Evolutionary conservation across 2,113 vertebrate species (phyloP).

Genomic region (Cepphus grylle): DNA sequence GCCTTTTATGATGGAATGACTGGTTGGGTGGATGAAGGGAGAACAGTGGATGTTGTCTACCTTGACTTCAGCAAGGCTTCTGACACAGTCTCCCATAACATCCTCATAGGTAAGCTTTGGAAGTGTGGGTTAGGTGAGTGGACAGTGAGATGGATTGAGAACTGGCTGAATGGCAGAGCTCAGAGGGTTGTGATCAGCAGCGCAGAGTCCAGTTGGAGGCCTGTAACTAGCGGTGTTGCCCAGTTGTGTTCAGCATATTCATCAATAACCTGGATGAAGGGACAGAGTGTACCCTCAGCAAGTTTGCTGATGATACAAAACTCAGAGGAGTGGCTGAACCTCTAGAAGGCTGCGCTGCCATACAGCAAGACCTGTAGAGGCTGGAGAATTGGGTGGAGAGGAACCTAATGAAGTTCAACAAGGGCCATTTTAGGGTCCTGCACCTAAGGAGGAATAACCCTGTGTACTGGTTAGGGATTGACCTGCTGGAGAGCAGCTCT

Average conservation of each 20-base stretch:
- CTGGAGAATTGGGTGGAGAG: not conserved
- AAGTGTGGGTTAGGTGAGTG: not conserved
- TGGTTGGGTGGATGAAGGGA: not conserved
- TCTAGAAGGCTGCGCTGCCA: not conserved
- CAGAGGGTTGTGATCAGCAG: not conserved
- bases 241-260: not conserved
- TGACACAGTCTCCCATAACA: not conserved
- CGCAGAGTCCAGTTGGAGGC: not conserved
- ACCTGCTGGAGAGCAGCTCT: not conserved
- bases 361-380: not conserved
- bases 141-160: not conserved
- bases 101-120: not conserved
- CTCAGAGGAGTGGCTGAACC: not conserved
- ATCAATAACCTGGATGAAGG: not conserved
- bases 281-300: not conserved
- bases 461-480: not conserved
- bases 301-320: not conserved
- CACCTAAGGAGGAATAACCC: not conserved
- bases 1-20: not conserved
- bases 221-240: not conserved
- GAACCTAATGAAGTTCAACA: not conserved
- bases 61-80: not conserved
- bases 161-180: not conserved
- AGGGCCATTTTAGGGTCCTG: not conserved
- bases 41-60: not conserved